phyloP scores from a whole-genome alignment of 2,888 invertebrate species.

The Tenthredo mesomela region DNA sequence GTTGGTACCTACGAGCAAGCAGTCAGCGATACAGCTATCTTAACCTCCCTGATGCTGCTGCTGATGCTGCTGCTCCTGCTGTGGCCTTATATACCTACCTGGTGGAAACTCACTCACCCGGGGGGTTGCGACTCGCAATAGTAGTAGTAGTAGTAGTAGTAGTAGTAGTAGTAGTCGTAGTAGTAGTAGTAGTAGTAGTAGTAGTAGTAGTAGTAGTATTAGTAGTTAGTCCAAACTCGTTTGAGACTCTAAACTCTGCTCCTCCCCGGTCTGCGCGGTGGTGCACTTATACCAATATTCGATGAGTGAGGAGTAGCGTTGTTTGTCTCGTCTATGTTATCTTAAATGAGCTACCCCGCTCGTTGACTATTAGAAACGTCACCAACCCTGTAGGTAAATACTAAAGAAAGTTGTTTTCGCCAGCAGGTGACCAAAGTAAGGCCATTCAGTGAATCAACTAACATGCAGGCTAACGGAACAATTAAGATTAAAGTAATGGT shows the following conservation, averaged over 20 bases:
- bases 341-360: slow-evolving; percentile 11
- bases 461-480: background rate
- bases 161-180: background rate
- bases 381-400: background rate
- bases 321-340: slow-evolving; percentile 26
- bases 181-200: background rate
- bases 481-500: slow-evolving; percentile 37
- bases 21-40: slow-evolving; percentile 9
- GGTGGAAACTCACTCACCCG: background rate
- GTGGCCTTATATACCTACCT: slow-evolving; percentile 27
- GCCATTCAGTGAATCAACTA: background rate
- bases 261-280: background rate
- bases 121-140: background rate
- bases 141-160: background rate
- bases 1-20: background rate
- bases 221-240: slow-evolving; percentile 37
- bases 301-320: slow-evolving; percentile 21
- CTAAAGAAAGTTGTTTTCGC: slow-evolving; percentile 6
- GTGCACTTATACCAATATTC: background rate
- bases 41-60: background rate
- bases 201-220: background rate
- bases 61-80: background rate
- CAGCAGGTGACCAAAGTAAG: slow-evolving; percentile 1
- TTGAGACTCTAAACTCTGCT: slow-evolving; percentile 8
- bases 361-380: slow-evolving; percentile 1